Evolutionary conservation across 2,113 vertebrate genomes (phyloP), one percentile per base, ranked within the genome.

Genomic region (Bothrops jararaca): DNA sequence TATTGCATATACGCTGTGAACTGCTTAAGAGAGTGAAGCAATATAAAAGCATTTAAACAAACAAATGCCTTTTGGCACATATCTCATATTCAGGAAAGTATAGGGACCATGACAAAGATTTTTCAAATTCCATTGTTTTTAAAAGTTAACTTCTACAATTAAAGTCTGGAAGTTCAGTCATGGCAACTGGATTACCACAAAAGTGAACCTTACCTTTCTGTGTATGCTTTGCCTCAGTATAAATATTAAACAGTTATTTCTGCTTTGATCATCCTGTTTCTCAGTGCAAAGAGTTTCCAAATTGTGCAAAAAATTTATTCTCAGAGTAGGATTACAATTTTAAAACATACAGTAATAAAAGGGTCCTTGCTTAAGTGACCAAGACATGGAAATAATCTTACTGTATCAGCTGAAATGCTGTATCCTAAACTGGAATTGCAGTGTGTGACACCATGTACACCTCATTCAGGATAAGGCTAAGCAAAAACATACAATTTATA

Each of bases 101-200:
- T 20, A 80, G 34, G 15, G 34, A 39, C 15, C 29, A 34, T 74
- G n/a, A 34, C n/a, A 39, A 15, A 39, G n/a, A 80, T 20, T 39
- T 39, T 39, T 80, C 74, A 22, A 42, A 80, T 80, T 69, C 69
- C n/a, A 57, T 18, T 18, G 13, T 34, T 39, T 80, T 80, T 80
- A 39, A 80, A 80, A 80, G 34, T 80, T 22, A 50, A 42, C 18
- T 80, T 80, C 18, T 80, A 42, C 15, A 80, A 42, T 7, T 80
- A 9, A 9, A 48, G 18, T 86, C 29, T 11, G 9, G n/a, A 80
- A 57, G 23, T 11, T n/a, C 12, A 22, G 69, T 56, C 64, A 69
- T 34, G 29, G 39, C 0, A 1, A 57, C 64, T 91, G 54, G 26
- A 45, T 45, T 86, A 18, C 0, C 0, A 93, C 54, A 45, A n/a